Evolutionary conservation across 2,888 invertebrate genomes (phyloP).

Genomic region (Rugalucina vietnamica): DNA sequence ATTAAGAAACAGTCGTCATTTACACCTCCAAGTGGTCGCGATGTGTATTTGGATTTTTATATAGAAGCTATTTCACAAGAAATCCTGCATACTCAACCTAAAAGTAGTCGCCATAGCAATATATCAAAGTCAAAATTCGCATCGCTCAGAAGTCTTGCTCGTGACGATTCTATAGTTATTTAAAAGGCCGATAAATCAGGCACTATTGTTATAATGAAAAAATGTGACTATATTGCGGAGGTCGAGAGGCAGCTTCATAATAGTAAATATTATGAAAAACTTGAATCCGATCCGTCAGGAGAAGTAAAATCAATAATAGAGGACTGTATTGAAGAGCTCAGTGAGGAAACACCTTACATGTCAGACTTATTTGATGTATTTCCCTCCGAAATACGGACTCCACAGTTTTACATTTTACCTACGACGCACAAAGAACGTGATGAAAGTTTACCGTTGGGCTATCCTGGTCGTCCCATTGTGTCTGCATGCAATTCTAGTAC

Average conservation of each 20-base stretch:
- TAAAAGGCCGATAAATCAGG: conserved; percentile 24
- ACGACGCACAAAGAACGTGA: background rate
- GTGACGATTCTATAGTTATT: background rate
- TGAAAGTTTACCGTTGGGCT: background rate
- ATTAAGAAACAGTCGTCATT: conserved; percentile 20
- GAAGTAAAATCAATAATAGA: background rate
- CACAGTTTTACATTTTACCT: background rate
- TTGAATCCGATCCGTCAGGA: background rate
- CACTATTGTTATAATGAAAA: conserved; percentile 9
- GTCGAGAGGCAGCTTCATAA: background rate
- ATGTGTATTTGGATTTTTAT: conserved; percentile 29
- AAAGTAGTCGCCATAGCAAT: background rate
- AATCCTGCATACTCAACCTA: background rate
- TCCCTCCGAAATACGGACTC: background rate
- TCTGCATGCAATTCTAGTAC: background rate
- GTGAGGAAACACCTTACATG: background rate
- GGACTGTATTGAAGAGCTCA: background rate
- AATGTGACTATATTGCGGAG: background rate
- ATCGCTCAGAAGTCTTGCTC: background rate
- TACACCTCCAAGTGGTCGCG: background rate
- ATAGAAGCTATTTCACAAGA: conserved; percentile 8
- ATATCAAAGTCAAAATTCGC: conserved; percentile 10
- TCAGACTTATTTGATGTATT: background rate
- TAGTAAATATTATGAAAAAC: background rate
- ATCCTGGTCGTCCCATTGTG: background rate